Evolutionary conservation across 2,888 invertebrate species (phyloP).

Genomic region (Pedicia rivosa): DNA sequence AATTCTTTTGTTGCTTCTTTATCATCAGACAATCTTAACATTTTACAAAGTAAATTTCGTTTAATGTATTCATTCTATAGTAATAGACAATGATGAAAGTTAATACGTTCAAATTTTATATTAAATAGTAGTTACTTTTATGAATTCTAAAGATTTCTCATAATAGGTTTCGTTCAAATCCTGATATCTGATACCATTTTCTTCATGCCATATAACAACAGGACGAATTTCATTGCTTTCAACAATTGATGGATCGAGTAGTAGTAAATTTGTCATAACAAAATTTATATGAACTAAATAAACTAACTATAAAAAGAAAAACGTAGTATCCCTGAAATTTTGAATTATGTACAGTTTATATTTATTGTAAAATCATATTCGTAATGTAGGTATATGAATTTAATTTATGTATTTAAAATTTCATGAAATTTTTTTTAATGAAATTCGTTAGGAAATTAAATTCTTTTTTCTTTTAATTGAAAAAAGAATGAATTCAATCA

Average conservation of each 20-base stretch:
- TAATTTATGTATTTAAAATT: too few species aligned
- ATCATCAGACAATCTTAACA: background rate
- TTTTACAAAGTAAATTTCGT: background rate
- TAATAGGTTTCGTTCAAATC: background rate
- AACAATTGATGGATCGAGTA: slow-evolving; percentile 4
- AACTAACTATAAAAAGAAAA: too few species aligned
- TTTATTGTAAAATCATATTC: too few species aligned
- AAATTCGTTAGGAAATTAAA: too few species aligned
- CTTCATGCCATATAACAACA: slow-evolving; percentile 1
- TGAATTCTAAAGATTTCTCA: slow-evolving; percentile 4
- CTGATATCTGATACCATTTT: slow-evolving; percentile 4
- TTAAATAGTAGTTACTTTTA: slow-evolving; percentile 1
- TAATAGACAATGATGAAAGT: background rate
- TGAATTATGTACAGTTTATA: too few species aligned
- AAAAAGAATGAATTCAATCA: too few species aligned
- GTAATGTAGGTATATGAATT: too few species aligned
- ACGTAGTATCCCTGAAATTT: too few species aligned
- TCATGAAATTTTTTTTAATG: too few species aligned
- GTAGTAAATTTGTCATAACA: slow-evolving; percentile 4
- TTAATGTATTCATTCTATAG: background rate
- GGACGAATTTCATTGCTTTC: slow-evolving; percentile 4
- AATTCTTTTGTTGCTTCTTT: background rate
- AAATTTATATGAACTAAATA: background rate
- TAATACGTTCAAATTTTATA: background rate
- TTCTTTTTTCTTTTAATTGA: too few species aligned